phyloP scores from a whole-genome alignment of 2,888 invertebrate genomes.

The Plebejus anna region DNA sequence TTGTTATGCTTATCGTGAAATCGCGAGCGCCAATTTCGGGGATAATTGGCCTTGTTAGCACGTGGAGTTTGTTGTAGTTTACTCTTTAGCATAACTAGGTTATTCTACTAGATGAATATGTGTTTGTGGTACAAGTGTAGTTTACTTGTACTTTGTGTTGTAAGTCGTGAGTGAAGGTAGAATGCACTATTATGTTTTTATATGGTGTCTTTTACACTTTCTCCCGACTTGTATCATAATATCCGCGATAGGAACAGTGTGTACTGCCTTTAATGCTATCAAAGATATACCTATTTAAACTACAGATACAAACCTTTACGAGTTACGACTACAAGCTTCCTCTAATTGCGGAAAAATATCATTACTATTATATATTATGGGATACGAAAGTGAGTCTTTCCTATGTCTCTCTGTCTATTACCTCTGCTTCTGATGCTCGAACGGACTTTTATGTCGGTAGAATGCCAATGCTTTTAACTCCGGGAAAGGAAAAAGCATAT shows the following conservation, averaged over 20 bases:
- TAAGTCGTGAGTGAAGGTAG: slow-evolving; percentile 40
- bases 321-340: background rate
- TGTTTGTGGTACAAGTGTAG: slow-evolving; percentile 41
- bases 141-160: slow-evolving; percentile 48
- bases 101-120: background rate
- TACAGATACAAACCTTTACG: background rate
- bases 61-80: background rate
- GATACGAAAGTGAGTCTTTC: too few species aligned
- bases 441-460: background rate
- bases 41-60: background rate
- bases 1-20: slow-evolving; percentile 1
- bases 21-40: background rate
- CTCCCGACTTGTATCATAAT: slow-evolving; percentile 37
- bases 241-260: background rate
- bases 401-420: background rate
- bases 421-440: background rate
- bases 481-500: too few species aligned
- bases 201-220: slow-evolving; percentile 55
- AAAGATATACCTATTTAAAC: background rate
- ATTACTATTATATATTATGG: too few species aligned
- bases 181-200: slow-evolving; percentile 47
- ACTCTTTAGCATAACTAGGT: background rate
- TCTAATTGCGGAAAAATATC: background rate
- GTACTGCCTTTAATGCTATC: background rate
- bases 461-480: background rate